Evolutionary conservation across 2,113 vertebrate genomes (phyloP).

Genomic region (Holacanthus passer): DNA sequence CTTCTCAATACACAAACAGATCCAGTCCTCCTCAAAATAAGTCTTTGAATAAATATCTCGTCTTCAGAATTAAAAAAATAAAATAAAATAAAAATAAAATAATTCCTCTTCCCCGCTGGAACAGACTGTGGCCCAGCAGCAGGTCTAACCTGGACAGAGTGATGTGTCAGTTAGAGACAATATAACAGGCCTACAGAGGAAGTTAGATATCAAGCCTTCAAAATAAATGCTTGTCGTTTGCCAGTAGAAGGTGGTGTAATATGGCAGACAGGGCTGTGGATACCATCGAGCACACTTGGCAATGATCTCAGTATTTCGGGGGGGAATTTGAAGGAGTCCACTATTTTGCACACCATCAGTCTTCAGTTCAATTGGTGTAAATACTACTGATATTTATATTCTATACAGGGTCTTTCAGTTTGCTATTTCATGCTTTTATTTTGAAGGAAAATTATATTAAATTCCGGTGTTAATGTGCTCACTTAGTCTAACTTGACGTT

Average conservation of each 20-base stretch:
- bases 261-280: too few relatives aligned
- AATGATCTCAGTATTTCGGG: too few relatives aligned
- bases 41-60: background rate
- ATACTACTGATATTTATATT: too few relatives aligned
- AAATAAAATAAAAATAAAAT: background rate
- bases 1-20: background rate
- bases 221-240: background rate
- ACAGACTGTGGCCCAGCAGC: background rate
- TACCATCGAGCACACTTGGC: too few relatives aligned
- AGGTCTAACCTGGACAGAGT: constrained; percentile 17
- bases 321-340: too few relatives aligned
- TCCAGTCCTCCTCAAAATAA: accelerated
- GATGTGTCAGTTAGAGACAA: background rate
- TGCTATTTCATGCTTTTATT: constrained; percentile 10
- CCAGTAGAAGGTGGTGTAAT: too few relatives aligned
- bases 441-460: background rate
- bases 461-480: background rate
- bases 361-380: too few relatives aligned
- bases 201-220: background rate
- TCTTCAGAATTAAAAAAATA: background rate
- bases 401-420: too few relatives aligned
- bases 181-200: background rate
- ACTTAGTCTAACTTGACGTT: background rate
- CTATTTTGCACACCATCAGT: too few relatives aligned
- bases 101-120: constrained; percentile 15